phyloP scores from a whole-genome alignment of 2,113 vertebrate genomes.

The Planiliza haematocheilus region DNA sequence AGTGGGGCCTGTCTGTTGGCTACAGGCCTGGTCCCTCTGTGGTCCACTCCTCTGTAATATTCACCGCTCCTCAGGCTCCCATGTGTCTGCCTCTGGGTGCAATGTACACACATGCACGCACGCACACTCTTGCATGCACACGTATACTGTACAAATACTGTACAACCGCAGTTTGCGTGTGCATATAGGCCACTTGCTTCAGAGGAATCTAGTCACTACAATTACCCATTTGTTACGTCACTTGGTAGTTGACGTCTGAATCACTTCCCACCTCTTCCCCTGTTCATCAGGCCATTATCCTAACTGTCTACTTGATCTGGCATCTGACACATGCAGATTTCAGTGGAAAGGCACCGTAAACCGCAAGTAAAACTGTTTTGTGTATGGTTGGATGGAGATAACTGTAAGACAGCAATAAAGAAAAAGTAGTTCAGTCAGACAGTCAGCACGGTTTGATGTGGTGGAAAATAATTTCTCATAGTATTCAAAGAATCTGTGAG shows the following conservation, averaged over 20 bases:
- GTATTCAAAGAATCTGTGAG: neutral
- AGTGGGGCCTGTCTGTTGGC: slow-evolving; percentile 79
- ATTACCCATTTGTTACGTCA: slow-evolving; percentile 58
- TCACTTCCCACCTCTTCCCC: slow-evolving; percentile 8
- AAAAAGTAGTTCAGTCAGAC: neutral
- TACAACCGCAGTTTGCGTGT: slow-evolving; percentile 41
- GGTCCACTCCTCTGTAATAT: slow-evolving; percentile 83
- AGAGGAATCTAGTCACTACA: slow-evolving; percentile 58
- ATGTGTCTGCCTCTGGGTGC: slow-evolving; percentile 78
- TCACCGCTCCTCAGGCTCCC: slow-evolving; percentile 78
- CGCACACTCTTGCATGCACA: slow-evolving; percentile 28
- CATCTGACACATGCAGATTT: slow-evolving; percentile 1
- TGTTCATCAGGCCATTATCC: slow-evolving; percentile 18
- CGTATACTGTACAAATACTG: slow-evolving; percentile 38
- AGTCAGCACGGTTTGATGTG: slow-evolving; percentile 17
- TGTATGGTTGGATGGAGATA: neutral
- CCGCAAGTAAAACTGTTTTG: neutral
- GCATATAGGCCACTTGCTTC: slow-evolving; percentile 40
- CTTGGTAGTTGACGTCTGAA: slow-evolving; percentile 43
- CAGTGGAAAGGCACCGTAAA: slow-evolving; percentile 9
- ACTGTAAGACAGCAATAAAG: neutral
- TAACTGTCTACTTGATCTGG: slow-evolving; percentile 46
- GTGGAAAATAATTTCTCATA: slow-evolving; percentile 8
- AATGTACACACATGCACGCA: slow-evolving; percentile 60
- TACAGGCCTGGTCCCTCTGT: slow-evolving; percentile 77